Conservation (phyloP, 2,113 vertebrate species). For the Hucho hucho region DNA sequence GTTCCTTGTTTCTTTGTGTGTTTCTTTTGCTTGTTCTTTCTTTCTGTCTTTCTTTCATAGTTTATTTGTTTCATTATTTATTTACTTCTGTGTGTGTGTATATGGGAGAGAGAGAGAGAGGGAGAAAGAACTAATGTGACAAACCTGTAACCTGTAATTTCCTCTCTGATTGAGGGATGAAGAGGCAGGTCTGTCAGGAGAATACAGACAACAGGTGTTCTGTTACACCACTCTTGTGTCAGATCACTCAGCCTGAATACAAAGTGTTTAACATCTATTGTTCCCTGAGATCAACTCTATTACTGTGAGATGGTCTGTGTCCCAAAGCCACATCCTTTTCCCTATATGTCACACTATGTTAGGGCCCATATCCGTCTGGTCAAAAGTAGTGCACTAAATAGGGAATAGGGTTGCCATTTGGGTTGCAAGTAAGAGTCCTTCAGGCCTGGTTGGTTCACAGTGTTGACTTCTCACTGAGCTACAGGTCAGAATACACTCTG, state of each 20-base stretch:
- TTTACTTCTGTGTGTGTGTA: too few species aligned
- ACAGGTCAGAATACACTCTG: too few species aligned
- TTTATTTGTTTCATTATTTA: constrained; percentile 7
- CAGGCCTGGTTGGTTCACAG: too few species aligned
- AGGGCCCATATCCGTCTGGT: too few species aligned
- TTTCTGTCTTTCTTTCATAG: constrained; percentile 38
- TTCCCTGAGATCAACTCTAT: constrained; percentile 4
- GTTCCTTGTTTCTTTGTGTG: constrained; percentile 32
- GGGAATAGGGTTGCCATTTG: too few species aligned
- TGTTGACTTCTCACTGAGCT: too few species aligned
- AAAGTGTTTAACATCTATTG: constrained; percentile 18
- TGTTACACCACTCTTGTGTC: neutral
- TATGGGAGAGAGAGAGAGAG: neutral
- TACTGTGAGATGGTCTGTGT: constrained; percentile 8
- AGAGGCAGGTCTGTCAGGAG: neutral
- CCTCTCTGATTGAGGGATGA: constrained; percentile 21
- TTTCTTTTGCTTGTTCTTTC: constrained; percentile 21
- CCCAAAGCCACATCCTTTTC: too few species aligned
- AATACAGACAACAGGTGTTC: neutral
- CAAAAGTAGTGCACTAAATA: too few species aligned
- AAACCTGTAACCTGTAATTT: neutral
- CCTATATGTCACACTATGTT: too few species aligned
- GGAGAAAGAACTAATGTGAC: neutral
- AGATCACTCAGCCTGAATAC: constrained; percentile 3
- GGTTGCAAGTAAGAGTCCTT: too few species aligned